phyloP scores from a whole-genome alignment of 2,888 invertebrate genomes.

The Sipha maydis region DNA sequence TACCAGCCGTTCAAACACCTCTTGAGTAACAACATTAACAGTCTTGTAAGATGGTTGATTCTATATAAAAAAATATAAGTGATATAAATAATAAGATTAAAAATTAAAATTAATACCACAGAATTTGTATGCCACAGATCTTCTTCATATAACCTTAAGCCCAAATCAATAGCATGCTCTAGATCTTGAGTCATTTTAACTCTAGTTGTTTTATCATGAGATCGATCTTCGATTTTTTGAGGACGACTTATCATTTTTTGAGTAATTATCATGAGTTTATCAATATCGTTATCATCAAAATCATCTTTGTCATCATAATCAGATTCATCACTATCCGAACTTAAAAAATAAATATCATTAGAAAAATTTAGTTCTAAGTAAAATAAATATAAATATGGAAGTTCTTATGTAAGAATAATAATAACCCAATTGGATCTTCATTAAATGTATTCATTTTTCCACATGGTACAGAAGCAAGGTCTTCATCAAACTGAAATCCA shows the following conservation, averaged over 20 bases:
- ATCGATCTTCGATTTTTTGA: slow-evolving; percentile 90
- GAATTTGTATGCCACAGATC: slow-evolving; percentile 77
- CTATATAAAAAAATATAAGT: slow-evolving; percentile 10
- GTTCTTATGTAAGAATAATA: not conserved
- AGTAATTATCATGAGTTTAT: slow-evolving; percentile 93
- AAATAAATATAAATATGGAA: slow-evolving; percentile 19
- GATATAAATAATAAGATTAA: not conserved
- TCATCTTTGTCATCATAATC: slow-evolving; percentile 77
- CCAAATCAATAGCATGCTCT: slow-evolving; percentile 95
- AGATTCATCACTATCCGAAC: slow-evolving; percentile 79
- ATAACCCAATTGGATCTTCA: slow-evolving; percentile 67
- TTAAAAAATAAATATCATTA: slow-evolving; percentile 66
- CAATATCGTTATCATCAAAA: slow-evolving; percentile 91
- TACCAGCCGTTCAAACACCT: slow-evolving; percentile 84
- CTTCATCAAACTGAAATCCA: slow-evolving; percentile 97
- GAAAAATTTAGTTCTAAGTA: not conserved
- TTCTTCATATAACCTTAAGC: slow-evolving; percentile 95
- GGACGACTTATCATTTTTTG: slow-evolving; percentile 73
- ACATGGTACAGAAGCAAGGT: slow-evolving; percentile 80
- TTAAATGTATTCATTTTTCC: slow-evolving; percentile 86
- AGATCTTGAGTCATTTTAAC: slow-evolving; percentile 95
- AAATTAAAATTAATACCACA: slow-evolving; percentile 1
- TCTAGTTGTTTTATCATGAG: slow-evolving; percentile 87
- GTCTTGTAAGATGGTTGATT: slow-evolving; percentile 71
- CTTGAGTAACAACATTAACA: slow-evolving; percentile 87